phyloP scores from a whole-genome alignment of 2,888 invertebrate genomes.

The Troides oblongomaculatus region DNA sequence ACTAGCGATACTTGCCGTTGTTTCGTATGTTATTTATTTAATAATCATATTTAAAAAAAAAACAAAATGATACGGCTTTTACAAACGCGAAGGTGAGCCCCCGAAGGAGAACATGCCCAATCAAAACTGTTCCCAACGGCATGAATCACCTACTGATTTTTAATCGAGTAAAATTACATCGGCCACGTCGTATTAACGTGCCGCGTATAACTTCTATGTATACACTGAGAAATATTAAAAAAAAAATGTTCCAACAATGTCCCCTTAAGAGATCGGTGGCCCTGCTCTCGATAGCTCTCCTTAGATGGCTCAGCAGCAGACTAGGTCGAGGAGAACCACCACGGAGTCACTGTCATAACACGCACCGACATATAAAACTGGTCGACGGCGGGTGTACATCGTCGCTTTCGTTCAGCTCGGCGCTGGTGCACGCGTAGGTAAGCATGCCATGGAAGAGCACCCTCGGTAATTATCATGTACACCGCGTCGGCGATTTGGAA shows the following conservation, averaged over 20 bases:
- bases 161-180: too few species aligned
- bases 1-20: conserved; percentile 64
- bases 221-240: conserved; percentile 38
- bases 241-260: conserved; percentile 59
- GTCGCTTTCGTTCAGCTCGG: conserved; percentile 42
- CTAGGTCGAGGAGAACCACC: conserved; percentile 78
- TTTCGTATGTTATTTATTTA: conserved; percentile 51
- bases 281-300: conserved; percentile 78
- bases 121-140: too few species aligned
- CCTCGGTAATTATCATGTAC: conserved; percentile 35
- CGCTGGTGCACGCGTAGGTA: conserved; percentile 30
- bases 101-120: too few species aligned
- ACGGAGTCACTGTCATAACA: conserved; percentile 73
- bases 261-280: conserved; percentile 72
- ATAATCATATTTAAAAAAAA: too few species aligned
- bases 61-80: not conserved
- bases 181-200: too few species aligned
- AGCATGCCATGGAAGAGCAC: conserved; percentile 34
- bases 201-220: conserved; percentile 1
- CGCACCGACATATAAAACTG: conserved; percentile 48
- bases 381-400: conserved; percentile 44
- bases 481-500: conserved; percentile 32
- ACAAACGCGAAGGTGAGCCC: not conserved
- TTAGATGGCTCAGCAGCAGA: conserved; percentile 77
- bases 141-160: too few species aligned